Conservation (phyloP, 2,113 vertebrate genomes). For the Zosterops lateralis region DNA sequence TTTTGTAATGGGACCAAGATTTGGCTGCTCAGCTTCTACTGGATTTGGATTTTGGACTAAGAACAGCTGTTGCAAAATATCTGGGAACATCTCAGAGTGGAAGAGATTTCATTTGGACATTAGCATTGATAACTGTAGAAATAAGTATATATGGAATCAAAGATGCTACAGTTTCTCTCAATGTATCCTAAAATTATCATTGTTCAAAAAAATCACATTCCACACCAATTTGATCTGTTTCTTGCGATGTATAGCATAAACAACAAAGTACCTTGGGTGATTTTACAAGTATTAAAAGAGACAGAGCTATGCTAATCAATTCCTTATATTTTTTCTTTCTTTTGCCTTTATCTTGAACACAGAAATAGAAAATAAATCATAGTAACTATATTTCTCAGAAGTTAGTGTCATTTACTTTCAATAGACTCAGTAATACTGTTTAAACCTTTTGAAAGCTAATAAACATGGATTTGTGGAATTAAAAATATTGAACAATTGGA, state of each 20-base stretch:
- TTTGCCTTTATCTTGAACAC: constrained; percentile 67
- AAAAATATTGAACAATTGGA: constrained; percentile 78
- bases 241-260: not conserved
- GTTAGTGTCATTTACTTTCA: constrained; percentile 77
- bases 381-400: constrained; percentile 68
- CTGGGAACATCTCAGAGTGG: not conserved
- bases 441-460: constrained; percentile 80
- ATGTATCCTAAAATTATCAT: not conserved
- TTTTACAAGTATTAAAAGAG: constrained; percentile 58
- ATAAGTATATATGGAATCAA: not conserved
- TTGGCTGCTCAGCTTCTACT: not conserved
- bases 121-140: not conserved
- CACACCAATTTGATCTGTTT: not conserved
- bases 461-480: constrained; percentile 84
- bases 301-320: constrained; percentile 63
- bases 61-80: not conserved
- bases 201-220: not conserved
- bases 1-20: not conserved
- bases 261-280: constrained; percentile 2
- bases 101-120: not conserved
- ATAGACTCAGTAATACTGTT: constrained; percentile 76
- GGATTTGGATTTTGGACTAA: not conserved
- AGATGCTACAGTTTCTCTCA: not conserved
- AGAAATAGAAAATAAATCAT: constrained; percentile 75
- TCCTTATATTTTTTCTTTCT: constrained; percentile 71